Percentiles rank a stretch among this genome's conserved stretches.
Evolutionary conservation across 2,113 vertebrate genomes (phyloP).

Genomic region (Oncorhynchus tshawytscha): DNA sequence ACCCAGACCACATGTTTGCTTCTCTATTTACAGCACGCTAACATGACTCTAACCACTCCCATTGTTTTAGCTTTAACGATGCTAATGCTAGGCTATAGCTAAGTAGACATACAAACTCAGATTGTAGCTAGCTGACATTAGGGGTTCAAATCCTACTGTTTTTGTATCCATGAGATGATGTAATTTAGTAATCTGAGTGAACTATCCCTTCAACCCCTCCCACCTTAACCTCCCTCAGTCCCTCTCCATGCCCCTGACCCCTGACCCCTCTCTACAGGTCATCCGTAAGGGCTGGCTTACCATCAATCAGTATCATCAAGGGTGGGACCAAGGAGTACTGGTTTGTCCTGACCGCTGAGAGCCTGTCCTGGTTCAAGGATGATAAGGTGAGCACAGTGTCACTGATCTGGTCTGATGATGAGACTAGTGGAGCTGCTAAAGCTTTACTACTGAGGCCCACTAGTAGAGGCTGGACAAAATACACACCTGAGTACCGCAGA

Average conservation of each 20-base stretch:
- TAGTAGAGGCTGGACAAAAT: not conserved
- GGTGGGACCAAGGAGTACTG: constrained; percentile 84
- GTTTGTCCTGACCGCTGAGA: constrained; percentile 85
- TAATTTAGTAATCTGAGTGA: not conserved
- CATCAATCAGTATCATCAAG: constrained; percentile 84
- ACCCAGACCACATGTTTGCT: no score
- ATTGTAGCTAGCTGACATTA: no score
- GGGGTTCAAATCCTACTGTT: no score
- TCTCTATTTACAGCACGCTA: no score
- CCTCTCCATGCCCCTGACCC: constrained; percentile 9
- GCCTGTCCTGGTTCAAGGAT: constrained; percentile 85
- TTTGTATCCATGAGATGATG: no score
- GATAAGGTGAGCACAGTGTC: constrained; percentile 74
- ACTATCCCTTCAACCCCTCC: not conserved
- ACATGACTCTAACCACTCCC: no score
- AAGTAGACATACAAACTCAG: no score
- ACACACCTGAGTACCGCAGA: not conserved
- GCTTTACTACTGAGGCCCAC: no score
- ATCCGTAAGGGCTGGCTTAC: constrained; percentile 92
- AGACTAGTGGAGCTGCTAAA: not conserved
- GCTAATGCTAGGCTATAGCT: no score
- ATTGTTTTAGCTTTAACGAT: no score
- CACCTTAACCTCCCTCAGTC: not conserved
- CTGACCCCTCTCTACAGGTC: constrained; percentile 72
- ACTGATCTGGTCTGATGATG: no score